Percentiles rank a stretch among this genome's conserved stretches.
phyloP scores from a whole-genome alignment of 2,888 invertebrate genomes.

The Calliopum simillimum region DNA sequence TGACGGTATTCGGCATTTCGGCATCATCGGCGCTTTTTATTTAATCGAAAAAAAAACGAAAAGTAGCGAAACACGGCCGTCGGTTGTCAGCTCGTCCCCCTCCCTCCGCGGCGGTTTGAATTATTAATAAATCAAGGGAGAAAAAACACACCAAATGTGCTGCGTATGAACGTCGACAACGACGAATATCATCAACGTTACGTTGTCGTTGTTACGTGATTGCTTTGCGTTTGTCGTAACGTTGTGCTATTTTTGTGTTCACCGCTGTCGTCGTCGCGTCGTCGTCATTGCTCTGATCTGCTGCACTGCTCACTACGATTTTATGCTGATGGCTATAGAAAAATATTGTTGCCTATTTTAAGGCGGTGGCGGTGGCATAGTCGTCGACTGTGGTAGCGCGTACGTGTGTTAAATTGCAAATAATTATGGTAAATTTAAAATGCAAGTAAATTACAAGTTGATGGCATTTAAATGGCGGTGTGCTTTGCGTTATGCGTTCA shows the following conservation, averaged over 20 bases:
- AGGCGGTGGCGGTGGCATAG: background rate
- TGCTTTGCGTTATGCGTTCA: too few relatives aligned
- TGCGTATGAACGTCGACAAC: too few relatives aligned
- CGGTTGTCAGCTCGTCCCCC: too few relatives aligned
- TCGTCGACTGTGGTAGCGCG: background rate
- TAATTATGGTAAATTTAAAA: background rate
- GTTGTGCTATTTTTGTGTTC: background rate
- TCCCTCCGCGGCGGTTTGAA: background rate
- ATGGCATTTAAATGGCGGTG: too few relatives aligned
- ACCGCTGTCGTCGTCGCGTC: background rate
- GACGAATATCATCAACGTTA: background rate
- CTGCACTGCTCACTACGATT: conserved; percentile 2
- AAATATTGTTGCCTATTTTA: background rate
- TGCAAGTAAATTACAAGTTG: too few relatives aligned
- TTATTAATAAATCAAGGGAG: conserved; percentile 23
- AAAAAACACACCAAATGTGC: too few relatives aligned
- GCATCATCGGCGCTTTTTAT: conserved; percentile 11
- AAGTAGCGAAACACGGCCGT: too few relatives aligned
- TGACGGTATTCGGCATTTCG: conserved; percentile 8
- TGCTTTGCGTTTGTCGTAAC: background rate
- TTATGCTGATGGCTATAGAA: conserved; percentile 6
- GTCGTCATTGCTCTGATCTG: background rate
- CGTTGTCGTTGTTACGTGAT: background rate
- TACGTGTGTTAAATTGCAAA: background rate
- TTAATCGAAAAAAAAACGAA: too few relatives aligned